These are phyloP conservation scores for Iguana delicatissima DNA, from an alignment of 2,797 vertebrate genomes.

Conservation along the genomic window DNA sequence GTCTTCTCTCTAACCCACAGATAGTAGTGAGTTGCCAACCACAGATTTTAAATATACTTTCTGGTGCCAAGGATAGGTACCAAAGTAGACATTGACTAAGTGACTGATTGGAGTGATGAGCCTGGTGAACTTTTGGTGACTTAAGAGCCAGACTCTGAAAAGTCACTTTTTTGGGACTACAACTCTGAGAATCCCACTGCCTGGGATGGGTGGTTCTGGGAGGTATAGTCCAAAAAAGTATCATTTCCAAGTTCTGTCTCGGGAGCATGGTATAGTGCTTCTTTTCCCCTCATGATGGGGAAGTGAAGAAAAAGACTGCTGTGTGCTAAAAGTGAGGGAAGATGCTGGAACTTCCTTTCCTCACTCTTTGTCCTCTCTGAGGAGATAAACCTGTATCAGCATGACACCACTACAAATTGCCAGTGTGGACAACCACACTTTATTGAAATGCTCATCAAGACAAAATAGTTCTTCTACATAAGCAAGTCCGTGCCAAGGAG, in stretches of 20 bases:
- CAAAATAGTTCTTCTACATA: background rate
- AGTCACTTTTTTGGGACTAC: background rate
- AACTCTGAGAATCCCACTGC: background rate
- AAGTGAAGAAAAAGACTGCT: too few relatives aligned
- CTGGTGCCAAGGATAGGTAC: background rate
- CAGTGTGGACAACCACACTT: background rate
- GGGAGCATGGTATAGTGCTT: too few relatives aligned
- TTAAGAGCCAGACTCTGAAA: background rate
- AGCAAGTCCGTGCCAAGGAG: background rate
- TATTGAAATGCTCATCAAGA: background rate
- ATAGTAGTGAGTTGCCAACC: too few relatives aligned
- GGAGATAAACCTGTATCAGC: background rate
- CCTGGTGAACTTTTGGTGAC: background rate
- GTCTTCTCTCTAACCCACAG: background rate
- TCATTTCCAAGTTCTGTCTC: background rate
- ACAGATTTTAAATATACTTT: background rate
- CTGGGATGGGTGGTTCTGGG: background rate
- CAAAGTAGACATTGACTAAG: background rate
- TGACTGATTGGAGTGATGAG: background rate
- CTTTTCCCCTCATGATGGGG: too few relatives aligned
- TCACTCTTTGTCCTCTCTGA: background rate
- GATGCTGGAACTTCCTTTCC: too few relatives aligned
- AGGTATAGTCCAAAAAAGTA: background rate
- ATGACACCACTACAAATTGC: background rate
- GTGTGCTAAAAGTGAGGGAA: too few relatives aligned